These are phyloP conservation scores for Nothobranchius furzeri DNA, from an alignment of 2,113 vertebrate genomes.

Conservation along the genomic window DNA sequence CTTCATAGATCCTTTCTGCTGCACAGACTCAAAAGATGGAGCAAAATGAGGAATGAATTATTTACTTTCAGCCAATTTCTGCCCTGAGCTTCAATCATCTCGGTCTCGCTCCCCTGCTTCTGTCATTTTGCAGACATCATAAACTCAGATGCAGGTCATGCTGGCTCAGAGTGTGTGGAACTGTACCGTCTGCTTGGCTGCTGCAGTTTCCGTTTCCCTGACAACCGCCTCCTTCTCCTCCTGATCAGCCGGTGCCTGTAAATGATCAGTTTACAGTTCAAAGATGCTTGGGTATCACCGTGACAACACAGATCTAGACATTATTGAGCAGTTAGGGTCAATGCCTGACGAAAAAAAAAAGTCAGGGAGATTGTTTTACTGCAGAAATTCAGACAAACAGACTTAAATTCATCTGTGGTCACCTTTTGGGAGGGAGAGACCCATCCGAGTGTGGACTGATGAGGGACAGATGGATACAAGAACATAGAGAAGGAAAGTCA, in stretches of 20 bases:
- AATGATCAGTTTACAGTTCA: slow-evolving; percentile 30
- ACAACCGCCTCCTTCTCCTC: slow-evolving; percentile 35
- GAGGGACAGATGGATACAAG: slow-evolving; percentile 47
- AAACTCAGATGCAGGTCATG: slow-evolving; percentile 21
- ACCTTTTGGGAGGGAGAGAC: slow-evolving; percentile 85
- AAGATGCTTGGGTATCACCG: background rate
- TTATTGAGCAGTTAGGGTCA: background rate
- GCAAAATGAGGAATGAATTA: background rate
- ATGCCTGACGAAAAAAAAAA: slow-evolving; percentile 23
- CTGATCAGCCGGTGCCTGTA: slow-evolving; percentile 55
- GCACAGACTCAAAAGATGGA: background rate
- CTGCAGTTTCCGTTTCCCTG: slow-evolving; percentile 53
- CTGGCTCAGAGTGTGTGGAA: slow-evolving; percentile 76
- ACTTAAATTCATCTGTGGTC: slow-evolving; percentile 67
- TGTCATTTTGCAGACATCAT: slow-evolving; percentile 5
- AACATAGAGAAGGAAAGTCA: slow-evolving; percentile 31
- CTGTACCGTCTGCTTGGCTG: slow-evolving; percentile 74
- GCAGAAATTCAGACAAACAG: slow-evolving; percentile 1
- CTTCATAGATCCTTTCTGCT: too few relatives aligned
- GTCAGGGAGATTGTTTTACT: background rate
- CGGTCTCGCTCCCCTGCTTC: background rate
- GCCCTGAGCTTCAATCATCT: background rate
- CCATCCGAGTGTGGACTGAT: slow-evolving; percentile 90
- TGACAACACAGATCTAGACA: slow-evolving; percentile 4
- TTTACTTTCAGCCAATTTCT: background rate